A percentile compares a stretch with the other conserved stretches of the same genome.
Conservation (phyloP, 1,140 invertebrate species). For the Nomia melanderi region DNA sequence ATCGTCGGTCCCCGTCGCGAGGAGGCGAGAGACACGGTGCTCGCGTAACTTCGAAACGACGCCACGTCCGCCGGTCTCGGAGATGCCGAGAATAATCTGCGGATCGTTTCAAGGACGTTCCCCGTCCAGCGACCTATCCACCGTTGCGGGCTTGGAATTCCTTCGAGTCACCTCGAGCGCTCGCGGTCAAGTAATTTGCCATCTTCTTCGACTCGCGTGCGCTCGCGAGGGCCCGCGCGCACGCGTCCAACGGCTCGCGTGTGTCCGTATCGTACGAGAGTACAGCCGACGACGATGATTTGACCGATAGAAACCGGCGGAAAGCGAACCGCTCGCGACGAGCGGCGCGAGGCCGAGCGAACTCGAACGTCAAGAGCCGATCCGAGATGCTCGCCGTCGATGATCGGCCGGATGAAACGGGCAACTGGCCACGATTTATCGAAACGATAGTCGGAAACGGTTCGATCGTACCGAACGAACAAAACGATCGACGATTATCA, state of each 20-base stretch:
- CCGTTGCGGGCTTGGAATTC: constrained; percentile 60
- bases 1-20: not conserved
- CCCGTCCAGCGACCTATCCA: constrained; percentile 28
- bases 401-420: not conserved
- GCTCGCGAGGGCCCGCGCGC: too few relatives aligned
- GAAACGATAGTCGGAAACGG: constrained; percentile 8
- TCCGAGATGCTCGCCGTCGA: not conserved
- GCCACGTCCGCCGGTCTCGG: not conserved
- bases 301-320: constrained; percentile 16
- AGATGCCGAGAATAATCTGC: constrained; percentile 22
- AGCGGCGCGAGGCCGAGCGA: not conserved
- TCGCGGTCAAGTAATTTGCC: constrained; percentile 66
- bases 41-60: constrained; percentile 4
- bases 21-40: not conserved
- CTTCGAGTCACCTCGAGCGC: constrained; percentile 62
- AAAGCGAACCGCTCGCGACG: not conserved
- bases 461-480: not conserved
- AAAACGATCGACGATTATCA: not conserved
- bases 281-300: constrained; percentile 33
- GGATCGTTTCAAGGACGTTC: constrained; percentile 53
- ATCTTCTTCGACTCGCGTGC: constrained; percentile 46
- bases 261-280: constrained; percentile 48
- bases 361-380: not conserved
- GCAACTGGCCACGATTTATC: constrained; percentile 1
- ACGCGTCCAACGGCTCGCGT: constrained; percentile 21